A percentile compares a stretch with the other conserved stretches of the same genome.
These are phyloP conservation scores for Dicrurus megarhynchus DNA, from an alignment of 2,113 vertebrate genomes.

Conservation along the genomic window DNA sequence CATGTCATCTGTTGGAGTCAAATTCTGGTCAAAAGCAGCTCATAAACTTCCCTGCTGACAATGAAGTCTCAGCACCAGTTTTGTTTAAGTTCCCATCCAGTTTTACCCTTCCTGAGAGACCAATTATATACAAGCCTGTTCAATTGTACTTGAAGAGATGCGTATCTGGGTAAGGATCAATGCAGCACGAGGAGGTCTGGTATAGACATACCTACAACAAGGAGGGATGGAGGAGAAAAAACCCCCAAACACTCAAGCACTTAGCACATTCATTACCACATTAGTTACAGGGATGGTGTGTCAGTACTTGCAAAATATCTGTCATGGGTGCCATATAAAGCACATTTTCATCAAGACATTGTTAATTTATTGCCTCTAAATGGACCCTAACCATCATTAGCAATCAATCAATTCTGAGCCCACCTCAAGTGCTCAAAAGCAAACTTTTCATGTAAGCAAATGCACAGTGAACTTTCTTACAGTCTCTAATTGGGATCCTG, in stretches of 20 bases:
- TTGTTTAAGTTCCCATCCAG: neutral
- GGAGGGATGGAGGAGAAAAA: neutral
- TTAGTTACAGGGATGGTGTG: neutral
- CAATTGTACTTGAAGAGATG: neutral
- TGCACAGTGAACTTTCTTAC: neutral
- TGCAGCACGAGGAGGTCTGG: neutral
- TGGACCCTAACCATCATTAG: neutral
- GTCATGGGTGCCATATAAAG: neutral
- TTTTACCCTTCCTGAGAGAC: neutral
- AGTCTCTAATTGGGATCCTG: neutral
- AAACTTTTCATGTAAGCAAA: neutral
- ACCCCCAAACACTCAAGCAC: neutral
- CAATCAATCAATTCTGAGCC: neutral
- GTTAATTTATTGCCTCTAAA: conserved; percentile 5
- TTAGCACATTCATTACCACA: neutral
- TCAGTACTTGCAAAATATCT: neutral
- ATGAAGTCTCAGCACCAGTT: neutral
- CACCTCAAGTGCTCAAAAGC: neutral
- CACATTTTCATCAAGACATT: neutral
- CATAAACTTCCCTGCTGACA: neutral
- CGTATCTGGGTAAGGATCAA: neutral
- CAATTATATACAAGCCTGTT: neutral
- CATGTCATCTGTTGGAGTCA: neutral
- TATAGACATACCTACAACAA: neutral
- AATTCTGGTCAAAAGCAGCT: neutral